Evolutionary conservation across 2,113 vertebrate genomes (phyloP).

Genomic region (Bujurquina vittata): DNA sequence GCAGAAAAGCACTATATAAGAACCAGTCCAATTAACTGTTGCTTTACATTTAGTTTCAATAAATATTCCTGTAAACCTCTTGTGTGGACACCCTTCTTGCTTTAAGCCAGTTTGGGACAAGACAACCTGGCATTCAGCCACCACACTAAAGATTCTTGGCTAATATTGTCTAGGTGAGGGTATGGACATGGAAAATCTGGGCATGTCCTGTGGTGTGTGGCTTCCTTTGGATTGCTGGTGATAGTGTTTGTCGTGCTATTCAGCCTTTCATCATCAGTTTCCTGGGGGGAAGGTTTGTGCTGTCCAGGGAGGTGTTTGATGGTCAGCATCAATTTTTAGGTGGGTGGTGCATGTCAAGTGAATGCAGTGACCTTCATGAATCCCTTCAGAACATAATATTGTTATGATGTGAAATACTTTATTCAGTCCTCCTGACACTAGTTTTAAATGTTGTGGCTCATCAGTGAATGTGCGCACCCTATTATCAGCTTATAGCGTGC

Average conservation of each 20-base stretch:
- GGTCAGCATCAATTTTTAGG: neutral
- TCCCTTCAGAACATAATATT: neutral
- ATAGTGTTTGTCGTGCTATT: neutral
- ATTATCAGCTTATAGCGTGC: neutral
- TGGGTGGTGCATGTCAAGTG: neutral
- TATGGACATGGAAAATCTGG: neutral
- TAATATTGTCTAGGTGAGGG: neutral
- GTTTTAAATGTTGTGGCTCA: neutral
- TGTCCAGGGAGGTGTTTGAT: neutral
- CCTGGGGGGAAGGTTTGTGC: neutral
- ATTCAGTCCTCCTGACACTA: neutral
- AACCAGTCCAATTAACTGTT: neutral
- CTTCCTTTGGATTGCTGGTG: neutral
- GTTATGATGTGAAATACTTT: neutral
- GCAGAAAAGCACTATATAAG: no score
- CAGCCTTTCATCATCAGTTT: neutral
- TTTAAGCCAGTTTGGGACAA: neutral
- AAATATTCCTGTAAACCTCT: constrained; percentile 6
- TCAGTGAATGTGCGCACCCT: neutral
- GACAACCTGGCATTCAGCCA: neutral
- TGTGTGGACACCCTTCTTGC: neutral
- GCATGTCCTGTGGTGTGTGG: neutral
- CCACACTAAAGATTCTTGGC: neutral
- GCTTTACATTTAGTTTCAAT: neutral
- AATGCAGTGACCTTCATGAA: neutral